Conservation (phyloP, 2,113 vertebrate genomes). For the Phrynocephalus versicolor region DNA sequence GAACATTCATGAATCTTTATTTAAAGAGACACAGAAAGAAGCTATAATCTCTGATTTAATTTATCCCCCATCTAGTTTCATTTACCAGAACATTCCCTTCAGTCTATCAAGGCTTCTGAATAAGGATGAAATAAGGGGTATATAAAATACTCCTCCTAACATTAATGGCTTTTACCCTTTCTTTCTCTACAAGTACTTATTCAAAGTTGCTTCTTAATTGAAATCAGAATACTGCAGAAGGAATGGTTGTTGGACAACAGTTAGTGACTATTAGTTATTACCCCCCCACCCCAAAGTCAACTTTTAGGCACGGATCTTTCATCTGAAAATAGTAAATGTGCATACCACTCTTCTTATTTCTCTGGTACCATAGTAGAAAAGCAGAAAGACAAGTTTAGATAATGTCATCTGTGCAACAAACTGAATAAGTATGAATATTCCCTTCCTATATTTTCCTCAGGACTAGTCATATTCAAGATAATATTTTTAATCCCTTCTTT, state of each 20-base stretch:
- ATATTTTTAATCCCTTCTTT: background rate
- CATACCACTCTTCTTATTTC: background rate
- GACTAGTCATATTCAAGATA: background rate
- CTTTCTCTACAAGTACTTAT: background rate
- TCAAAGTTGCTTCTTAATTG: background rate
- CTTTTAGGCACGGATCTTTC: background rate
- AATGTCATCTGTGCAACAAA: background rate
- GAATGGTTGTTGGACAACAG: background rate
- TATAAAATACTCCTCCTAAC: background rate
- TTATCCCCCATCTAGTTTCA: background rate
- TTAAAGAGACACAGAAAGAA: background rate
- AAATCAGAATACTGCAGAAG: background rate
- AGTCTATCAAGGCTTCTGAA: background rate
- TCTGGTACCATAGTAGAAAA: background rate
- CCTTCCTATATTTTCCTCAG: background rate
- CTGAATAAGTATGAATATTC: background rate
- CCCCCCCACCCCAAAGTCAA: too few species aligned
- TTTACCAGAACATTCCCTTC: background rate
- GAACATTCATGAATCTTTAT: background rate
- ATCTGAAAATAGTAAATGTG: background rate
- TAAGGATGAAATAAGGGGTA: background rate
- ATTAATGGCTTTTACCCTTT: background rate
- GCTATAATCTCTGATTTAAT: slow-evolving; percentile 7
- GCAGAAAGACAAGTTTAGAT: too few species aligned
- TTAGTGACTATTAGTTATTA: background rate